Evolutionary conservation across 2,113 vertebrate genomes (phyloP), one percentile per base, ranked within the genome.

Genomic region (Tor tambroides): DNA sequence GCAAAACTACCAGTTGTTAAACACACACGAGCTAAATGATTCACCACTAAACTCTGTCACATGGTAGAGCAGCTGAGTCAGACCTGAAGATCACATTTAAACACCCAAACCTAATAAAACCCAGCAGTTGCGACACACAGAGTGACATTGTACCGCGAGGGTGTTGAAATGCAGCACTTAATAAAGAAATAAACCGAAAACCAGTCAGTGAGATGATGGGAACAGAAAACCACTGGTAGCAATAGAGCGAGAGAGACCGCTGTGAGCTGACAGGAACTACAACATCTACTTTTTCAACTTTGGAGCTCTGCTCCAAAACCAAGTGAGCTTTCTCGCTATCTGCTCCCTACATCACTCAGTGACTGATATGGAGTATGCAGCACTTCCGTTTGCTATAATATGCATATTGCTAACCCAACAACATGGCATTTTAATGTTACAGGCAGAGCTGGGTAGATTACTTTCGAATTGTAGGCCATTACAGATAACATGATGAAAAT

Each of bases 31-130:
- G 63, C 43, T 19, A 71, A 51, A 83, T 69, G 38, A 83, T 71
- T 71, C 43, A 83, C 63, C 10, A 4, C n/a, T 28, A 43, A 12
- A 46, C 14, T 14, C 5, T 19, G 38, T 82, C 80, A 67, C 80
- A 82, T 82, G 80, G n/a, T n/a, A 30, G 10, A 51, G 28, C 19
- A 67, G 41, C 81, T 71, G 81, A 83, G 63, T 71, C 26, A 83
- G 43, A 83, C 46, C 43, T 71, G 43, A 43, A 65, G 17, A 71
- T n/a, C 65, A 71, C 63, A 71, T 83, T 69, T 35, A 54, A 82
- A 28, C 26, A 46, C n/a, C 15, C 61, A 12, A 83, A 82, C 51
- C 63, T 14, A 32, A 69, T 51, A 83, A 69, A 83, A 83, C n/a
- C n/a, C 43, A 83, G 38, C 65, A 71, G 30, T 69, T 69, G 63